Percentiles rank a stretch among this genome's conserved stretches.
These are phyloP conservation scores for Chionis minor DNA, from an alignment of 2,113 vertebrate species.

Conservation along the genomic window DNA sequence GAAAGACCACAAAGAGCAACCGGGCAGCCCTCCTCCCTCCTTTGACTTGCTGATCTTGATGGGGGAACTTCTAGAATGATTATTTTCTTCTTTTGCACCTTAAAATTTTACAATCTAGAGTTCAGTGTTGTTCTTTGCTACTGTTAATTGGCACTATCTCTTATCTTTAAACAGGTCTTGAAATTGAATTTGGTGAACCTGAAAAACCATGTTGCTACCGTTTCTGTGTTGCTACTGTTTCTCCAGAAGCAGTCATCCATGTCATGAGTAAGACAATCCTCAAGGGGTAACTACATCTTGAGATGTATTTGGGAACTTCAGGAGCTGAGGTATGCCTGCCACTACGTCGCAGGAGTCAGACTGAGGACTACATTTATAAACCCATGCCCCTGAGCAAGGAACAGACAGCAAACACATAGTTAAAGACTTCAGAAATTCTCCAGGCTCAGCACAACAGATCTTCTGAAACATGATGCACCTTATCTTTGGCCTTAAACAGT, in stretches of 20 bases:
- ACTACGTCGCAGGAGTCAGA: neutral
- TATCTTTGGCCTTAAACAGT: constrained; percentile 35
- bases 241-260: neutral
- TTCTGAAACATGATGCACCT: neutral
- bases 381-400: neutral
- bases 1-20: neutral
- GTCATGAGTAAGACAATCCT: neutral
- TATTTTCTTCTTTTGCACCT: neutral
- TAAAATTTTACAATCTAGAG: neutral
- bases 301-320: neutral
- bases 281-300: neutral
- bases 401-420: neutral
- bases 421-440: neutral
- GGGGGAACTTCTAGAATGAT: neutral
- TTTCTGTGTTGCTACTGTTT: neutral
- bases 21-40: neutral
- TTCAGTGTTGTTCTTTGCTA: neutral
- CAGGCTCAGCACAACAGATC: neutral
- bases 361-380: neutral
- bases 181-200: neutral
- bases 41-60: neutral
- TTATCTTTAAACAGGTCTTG: neutral
- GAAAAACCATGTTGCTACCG: neutral
- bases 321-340: neutral
- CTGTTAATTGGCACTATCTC: neutral